Evolutionary conservation across 2,113 vertebrate species (phyloP), one percentile per base, ranked within the genome.

Genomic region (Chaetodon auriga): DNA sequence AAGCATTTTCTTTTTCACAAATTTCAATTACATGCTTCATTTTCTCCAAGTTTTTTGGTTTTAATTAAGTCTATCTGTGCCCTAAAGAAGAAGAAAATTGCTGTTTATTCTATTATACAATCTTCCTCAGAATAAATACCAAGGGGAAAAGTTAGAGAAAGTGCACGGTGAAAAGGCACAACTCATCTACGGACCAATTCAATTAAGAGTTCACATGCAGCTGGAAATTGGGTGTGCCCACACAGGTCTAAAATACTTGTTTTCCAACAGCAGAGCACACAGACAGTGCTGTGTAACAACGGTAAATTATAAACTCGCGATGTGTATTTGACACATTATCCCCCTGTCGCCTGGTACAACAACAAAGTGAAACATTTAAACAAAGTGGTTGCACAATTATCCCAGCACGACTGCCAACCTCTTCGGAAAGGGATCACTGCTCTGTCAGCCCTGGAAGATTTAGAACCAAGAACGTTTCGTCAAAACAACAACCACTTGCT

Each of bases 341-440:
- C 45, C 62, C 43, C 51, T 7, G 25, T 71, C 54, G 19, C 71
- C 41, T 49, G 55, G 58, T 64, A 54, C 68, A 87, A 83, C 74
- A 91, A 82, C 75, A 85, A 79, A 79, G 75, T 57, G 21, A 81
- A 79, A 76, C 80, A 87, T 87, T 85, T 82, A 91, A 91, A 92
- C 87, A 88, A 85, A 87, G 73, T 80, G 83, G 80, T 83, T 90
- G 87, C 73, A 80, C 86, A 92, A 91, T 93, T 86, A 92, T 87
- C 88, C 83, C 92, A 75, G 75, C 84, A 73, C 41, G 57, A 77
- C 86, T 76, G 63, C 87, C 77, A 86, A 69, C 58, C 68, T 68
- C 83, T 78, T 84, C 13, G 45, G 70, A 90, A 80, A 82, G 71
- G 62, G 76, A 78, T 83, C 68, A 62, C 75, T n/a, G 60, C 84